Percentiles rank a stretch among this genome's conserved stretches.
Conservation (phyloP, 35 echinoderm and acorn worm species). For the Hemicentrotus pulcherrimus region DNA sequence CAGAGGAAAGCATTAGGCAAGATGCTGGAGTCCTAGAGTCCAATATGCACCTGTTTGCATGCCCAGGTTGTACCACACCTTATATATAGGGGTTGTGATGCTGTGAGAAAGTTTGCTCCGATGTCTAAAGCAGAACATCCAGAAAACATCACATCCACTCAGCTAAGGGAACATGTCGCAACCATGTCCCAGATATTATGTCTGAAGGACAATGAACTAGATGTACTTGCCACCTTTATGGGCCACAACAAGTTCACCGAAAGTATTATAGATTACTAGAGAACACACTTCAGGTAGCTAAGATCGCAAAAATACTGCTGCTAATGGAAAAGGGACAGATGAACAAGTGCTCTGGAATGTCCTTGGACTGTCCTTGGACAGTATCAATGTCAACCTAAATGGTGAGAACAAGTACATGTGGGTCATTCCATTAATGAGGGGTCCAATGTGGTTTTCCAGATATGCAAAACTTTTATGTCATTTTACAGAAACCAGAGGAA, state of each 20-base stretch:
- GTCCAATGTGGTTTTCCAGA: too few relatives aligned
- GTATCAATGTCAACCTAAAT: conserved; percentile 62
- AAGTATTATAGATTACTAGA: conserved; percentile 74
- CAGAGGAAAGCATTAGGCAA: conserved; percentile 37
- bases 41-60: conserved; percentile 56
- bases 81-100: conserved; percentile 66
- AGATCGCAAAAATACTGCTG: conserved; percentile 58
- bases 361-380: conserved; percentile 63
- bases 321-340: conserved; percentile 72
- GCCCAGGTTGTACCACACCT: conserved; percentile 32
- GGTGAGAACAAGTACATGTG: conserved; percentile 27
- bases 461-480: too few relatives aligned
- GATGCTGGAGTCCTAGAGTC: conserved; percentile 44
- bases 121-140: conserved; percentile 56
- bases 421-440: too few relatives aligned
- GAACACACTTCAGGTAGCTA: conserved; percentile 63
- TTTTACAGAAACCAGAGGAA: too few relatives aligned
- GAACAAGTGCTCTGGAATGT: conserved; percentile 45
- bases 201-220: conserved; percentile 68
- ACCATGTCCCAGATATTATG: conserved; percentile 58
- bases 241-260: conserved; percentile 67
- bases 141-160: conserved; percentile 67
- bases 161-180: conserved; percentile 70
- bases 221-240: conserved; percentile 72
- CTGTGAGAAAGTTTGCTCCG: conserved; percentile 58